Base-by-base conservation (phyloP, 2,888 invertebrate genomes). In the Julus scandinavius region DNA sequence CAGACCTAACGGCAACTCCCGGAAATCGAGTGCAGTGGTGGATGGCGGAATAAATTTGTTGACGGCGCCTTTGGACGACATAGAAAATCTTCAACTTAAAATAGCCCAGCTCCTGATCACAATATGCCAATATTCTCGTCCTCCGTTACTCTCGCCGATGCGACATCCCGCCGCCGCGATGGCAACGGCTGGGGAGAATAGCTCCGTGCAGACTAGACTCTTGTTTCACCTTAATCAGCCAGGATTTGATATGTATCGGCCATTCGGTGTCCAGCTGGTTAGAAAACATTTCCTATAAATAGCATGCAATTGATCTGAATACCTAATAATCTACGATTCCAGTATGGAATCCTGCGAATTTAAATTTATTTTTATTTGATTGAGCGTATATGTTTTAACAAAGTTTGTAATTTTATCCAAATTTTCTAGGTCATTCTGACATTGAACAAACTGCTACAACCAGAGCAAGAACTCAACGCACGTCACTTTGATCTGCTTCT, bases 61-160 rank as follows among this genome's bases (percentile, higher is more conserved):
- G 29, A 41, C 41, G 11, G 41, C 41, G 7, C 49, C 29, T 11
- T 41, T 85, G 29, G 15, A n/a, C 13, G 50, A 50, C 29, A n/a
- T 85, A n/a, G 85, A 85, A 41, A 45, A 9, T 41, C 20, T 85
- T 9, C 85, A 85, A 38, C 85, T 85, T 2, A 45, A 50, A 38
- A 13, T 41, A 29, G 85, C 85, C 7, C 49, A 45, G 45, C 85
- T 85, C n/a, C 85, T 85, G 6, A 41, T n/a, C 11, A 85, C 41
- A n/a, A 20, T 45, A n/a, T 85, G 85, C 15, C 85, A 15, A 20
- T 9, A 85, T 85, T 20, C 85, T 29, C 85, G 85, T 5, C 45
- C 85, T 1, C 85, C 85, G 5, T 20, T 85, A 20, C 85, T 85
- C 11, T 85, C 85, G 20, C 85, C 85, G n/a, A 49, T 85, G 41